phyloP scores from a whole-genome alignment of 2,797 vertebrate species.

The Holocentrus rufus region DNA sequence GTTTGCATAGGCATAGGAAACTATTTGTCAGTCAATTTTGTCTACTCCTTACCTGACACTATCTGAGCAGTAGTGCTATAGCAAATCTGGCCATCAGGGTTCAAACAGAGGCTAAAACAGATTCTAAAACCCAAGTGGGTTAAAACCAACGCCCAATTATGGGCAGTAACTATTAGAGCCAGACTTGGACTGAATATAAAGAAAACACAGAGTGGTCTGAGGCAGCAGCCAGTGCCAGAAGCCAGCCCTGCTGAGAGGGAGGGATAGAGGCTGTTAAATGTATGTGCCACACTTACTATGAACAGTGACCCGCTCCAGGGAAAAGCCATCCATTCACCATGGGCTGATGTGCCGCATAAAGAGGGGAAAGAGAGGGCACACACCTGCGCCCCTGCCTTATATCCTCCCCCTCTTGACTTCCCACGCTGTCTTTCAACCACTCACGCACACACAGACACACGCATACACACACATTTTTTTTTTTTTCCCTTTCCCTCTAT shows the following conservation, averaged over 20 bases:
- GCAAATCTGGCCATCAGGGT: no score
- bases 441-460: background rate
- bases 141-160: conserved; percentile 6
- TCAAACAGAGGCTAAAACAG: no score
- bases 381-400: conserved; percentile 57
- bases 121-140: background rate
- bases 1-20: no score
- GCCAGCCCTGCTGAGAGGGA: conserved; percentile 18
- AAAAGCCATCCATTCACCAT: conserved; percentile 50
- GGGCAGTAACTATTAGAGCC: conserved; percentile 9
- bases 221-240: conserved; percentile 24
- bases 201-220: conserved; percentile 19
- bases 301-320: conserved; percentile 45
- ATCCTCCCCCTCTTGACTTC: conserved; percentile 36
- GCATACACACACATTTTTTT: background rate
- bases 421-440: background rate
- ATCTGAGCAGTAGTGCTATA: no score
- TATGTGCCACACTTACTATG: conserved; percentile 58
- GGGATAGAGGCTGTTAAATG: conserved; percentile 36
- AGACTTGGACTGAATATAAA: conserved; percentile 15
- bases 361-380: conserved; percentile 47
- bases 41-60: no score
- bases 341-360: conserved; percentile 43
- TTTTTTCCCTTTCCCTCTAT: background rate
- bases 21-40: no score